Evolutionary conservation across 2,797 vertebrate genomes (phyloP).

Genomic region (Bradypodion ventrale): DNA sequence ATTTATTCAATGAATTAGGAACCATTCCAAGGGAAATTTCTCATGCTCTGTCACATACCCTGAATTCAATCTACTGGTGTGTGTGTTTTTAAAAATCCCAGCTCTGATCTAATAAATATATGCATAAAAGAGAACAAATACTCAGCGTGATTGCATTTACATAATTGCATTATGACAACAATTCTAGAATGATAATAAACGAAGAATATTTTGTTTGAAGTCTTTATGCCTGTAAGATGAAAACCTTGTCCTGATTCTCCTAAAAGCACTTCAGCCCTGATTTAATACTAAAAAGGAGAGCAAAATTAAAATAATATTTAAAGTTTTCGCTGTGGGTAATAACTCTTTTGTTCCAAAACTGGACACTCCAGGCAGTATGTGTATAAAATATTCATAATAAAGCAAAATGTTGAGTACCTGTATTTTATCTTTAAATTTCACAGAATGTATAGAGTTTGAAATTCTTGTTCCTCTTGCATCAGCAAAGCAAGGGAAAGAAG

Average conservation of each 20-base stretch:
- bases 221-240: constrained; percentile 43
- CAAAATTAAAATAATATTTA: constrained; percentile 14
- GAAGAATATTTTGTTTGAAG: constrained; percentile 49
- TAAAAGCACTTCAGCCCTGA: constrained; percentile 44
- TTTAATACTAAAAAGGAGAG: constrained; percentile 43
- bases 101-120: constrained; percentile 62
- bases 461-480: constrained; percentile 23
- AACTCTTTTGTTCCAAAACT: constrained; percentile 46
- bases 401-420: constrained; percentile 38
- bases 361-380: neutral
- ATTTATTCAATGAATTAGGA: constrained; percentile 71
- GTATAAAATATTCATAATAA: constrained; percentile 48
- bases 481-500: neutral
- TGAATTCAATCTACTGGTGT: constrained; percentile 58
- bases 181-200: constrained; percentile 61
- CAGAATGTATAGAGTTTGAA: constrained; percentile 38
- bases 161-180: constrained; percentile 67
- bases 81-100: constrained; percentile 50
- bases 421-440: constrained; percentile 43
- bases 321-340: constrained; percentile 37
- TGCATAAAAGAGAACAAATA: constrained; percentile 66
- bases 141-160: constrained; percentile 64
- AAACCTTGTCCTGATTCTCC: constrained; percentile 40
- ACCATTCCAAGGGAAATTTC: constrained; percentile 75
- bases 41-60: constrained; percentile 76